A percentile compares a stretch with the other conserved stretches of the same genome.
phyloP scores from a whole-genome alignment of 37 sponge, comb jelly and placozoan genomes.

The Aplysina aerophoba region DNA sequence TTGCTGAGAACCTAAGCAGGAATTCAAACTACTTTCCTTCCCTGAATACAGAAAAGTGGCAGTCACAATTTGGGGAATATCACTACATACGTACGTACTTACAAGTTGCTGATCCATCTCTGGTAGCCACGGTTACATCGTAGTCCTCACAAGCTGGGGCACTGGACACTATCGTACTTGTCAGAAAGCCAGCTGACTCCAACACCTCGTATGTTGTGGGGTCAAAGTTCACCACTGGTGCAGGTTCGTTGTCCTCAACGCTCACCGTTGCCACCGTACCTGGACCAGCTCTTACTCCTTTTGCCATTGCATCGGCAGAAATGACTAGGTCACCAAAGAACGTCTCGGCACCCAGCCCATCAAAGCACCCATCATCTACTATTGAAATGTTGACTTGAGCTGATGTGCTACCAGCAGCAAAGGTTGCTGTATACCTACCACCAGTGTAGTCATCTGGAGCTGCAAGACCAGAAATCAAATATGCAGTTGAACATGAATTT shows the following conservation, averaged over 20 bases:
- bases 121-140: background rate
- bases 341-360: background rate
- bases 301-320: background rate
- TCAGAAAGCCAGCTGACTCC: background rate
- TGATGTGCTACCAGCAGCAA: background rate
- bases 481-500: background rate
- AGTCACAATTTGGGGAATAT: too few species aligned
- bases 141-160: background rate
- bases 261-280: constrained; percentile 8
- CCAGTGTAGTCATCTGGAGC: constrained; percentile 12
- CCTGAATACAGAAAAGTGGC: too few species aligned
- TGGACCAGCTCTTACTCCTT: background rate
- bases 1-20: too few species aligned
- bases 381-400: constrained; percentile 19
- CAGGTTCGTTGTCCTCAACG: constrained; percentile 55
- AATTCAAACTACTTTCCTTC: too few species aligned
- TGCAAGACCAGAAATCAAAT: background rate
- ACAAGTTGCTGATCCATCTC: constrained; percentile 23
- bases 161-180: background rate
- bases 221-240: constrained; percentile 19
- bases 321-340: constrained; percentile 22
- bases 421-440: background rate
- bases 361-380: constrained; percentile 37
- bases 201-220: constrained; percentile 14
- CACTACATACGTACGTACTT: background rate